Evolutionary conservation across 1,140 invertebrate species (phyloP).

Genomic region (Formica exsecta): DNA sequence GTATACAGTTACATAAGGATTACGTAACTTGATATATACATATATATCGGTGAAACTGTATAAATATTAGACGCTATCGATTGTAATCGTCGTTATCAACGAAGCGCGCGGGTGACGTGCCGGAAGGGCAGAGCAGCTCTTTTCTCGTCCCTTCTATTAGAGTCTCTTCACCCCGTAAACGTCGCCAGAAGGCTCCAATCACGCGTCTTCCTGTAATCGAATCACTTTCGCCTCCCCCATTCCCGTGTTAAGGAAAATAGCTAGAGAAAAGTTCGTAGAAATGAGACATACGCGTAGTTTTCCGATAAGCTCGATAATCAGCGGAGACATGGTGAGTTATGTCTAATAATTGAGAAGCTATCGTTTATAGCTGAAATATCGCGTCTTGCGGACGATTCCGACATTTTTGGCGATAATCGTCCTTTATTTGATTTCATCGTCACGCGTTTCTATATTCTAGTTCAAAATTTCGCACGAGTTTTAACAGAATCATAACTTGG

Average conservation of each 20-base stretch:
- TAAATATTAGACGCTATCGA: slow-evolving; percentile 32
- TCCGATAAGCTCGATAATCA: not conserved
- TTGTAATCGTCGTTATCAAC: slow-evolving; percentile 18
- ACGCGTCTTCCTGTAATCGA: slow-evolving; percentile 59
- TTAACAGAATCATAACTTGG: not conserved
- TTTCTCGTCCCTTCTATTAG: slow-evolving; percentile 55
- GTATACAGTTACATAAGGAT: slow-evolving; percentile 20
- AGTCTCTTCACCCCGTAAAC: slow-evolving; percentile 59
- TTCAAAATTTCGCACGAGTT: not conserved
- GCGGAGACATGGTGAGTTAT: not conserved
- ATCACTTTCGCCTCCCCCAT: slow-evolving; percentile 9
- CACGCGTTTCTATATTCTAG: not conserved
- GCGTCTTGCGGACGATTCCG: not conserved
- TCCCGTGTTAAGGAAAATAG: slow-evolving; percentile 41
- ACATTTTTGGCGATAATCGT: slow-evolving; percentile 13
- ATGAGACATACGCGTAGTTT: slow-evolving; percentile 5
- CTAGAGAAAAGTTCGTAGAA: slow-evolving; percentile 17
- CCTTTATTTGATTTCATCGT: not conserved
- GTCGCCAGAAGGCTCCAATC: slow-evolving; percentile 68
- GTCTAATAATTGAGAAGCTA: not conserved
- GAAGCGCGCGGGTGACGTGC: not conserved
- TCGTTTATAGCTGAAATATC: not conserved
- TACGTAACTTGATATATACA: slow-evolving; percentile 12
- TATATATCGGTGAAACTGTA: not conserved
- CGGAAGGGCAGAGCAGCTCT: slow-evolving; percentile 16